Percentiles rank a stretch among this genome's conserved stretches.
phyloP scores from a whole-genome alignment of 2,888 invertebrate genomes.

The Esperia sulphurella region DNA sequence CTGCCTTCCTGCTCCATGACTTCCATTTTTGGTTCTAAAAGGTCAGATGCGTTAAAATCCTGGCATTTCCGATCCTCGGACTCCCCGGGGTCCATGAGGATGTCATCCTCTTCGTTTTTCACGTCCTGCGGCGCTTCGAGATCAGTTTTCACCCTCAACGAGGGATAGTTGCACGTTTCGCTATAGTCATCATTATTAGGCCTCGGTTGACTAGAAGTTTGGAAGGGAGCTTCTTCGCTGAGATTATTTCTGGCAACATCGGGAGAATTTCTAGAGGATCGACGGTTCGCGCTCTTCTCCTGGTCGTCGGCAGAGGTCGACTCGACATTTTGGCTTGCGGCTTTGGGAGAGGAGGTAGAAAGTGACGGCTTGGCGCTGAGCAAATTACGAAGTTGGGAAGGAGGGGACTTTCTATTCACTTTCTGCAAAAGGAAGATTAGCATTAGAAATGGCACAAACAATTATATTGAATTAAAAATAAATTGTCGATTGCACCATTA shows the following conservation, averaged over 20 bases:
- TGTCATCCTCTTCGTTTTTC: conserved; percentile 71
- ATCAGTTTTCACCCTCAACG: conserved; percentile 76
- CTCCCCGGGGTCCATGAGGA: conserved; percentile 70
- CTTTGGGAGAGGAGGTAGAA: conserved; percentile 77
- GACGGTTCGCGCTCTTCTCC: conserved; percentile 66
- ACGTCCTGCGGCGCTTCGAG: conserved; percentile 73
- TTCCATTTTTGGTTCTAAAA: conserved; percentile 84
- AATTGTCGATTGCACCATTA: too few species aligned
- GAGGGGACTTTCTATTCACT: conserved; percentile 74
- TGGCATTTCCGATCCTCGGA: conserved; percentile 62
- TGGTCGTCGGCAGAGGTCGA: conserved; percentile 67
- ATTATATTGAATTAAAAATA: too few species aligned
- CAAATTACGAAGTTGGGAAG: conserved; percentile 77
- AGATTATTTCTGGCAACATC: conserved; percentile 78
- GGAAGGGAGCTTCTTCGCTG: conserved; percentile 75
- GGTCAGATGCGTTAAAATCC: conserved; percentile 69
- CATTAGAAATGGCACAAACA: neutral
- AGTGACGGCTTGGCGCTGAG: conserved; percentile 77
- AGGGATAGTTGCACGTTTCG: conserved; percentile 70
- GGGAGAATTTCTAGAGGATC: conserved; percentile 74
- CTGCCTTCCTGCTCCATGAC: conserved; percentile 84
- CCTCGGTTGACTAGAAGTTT: conserved; percentile 79
- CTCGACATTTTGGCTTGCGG: conserved; percentile 77
- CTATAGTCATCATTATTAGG: conserved; percentile 78
- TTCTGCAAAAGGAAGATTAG: conserved; percentile 52